Conservation (phyloP, 30 jellyfish, hydroid and myxozoan genomes). For the Rhopilema esculentum region DNA sequence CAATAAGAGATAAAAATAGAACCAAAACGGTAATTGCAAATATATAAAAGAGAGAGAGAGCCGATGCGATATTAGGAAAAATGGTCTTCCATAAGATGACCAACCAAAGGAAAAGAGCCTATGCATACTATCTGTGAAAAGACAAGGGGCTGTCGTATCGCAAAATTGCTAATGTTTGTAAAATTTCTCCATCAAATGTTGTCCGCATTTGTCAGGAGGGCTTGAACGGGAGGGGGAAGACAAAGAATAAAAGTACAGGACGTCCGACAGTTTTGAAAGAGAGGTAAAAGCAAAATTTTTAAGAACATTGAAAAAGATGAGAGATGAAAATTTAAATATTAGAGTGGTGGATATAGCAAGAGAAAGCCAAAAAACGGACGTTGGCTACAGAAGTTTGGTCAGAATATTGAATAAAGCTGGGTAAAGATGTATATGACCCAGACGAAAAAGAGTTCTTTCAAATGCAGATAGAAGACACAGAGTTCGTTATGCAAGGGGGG, state of each 20-base stretch:
- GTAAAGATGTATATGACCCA: no score
- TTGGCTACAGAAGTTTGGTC: neutral
- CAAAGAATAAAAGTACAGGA: neutral
- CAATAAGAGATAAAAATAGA: no score
- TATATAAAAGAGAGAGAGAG: no score
- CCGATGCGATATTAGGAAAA: no score
- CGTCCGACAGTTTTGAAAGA: slow-evolving; percentile 18
- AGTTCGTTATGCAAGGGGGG: slow-evolving; percentile 2
- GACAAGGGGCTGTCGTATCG: neutral
- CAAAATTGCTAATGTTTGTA: slow-evolving; percentile 25
- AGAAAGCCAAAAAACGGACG: slow-evolving; percentile 1
- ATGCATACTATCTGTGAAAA: neutral
- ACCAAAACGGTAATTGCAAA: no score
- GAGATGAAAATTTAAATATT: slow-evolving; percentile 17
- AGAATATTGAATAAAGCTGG: no score
- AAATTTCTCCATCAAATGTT: neutral
- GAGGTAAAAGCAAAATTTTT: neutral
- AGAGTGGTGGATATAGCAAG: slow-evolving; percentile 9
- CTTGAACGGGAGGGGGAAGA: neutral
- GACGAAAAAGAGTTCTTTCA: no score
- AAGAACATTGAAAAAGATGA: slow-evolving; percentile 18
- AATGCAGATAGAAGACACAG: no score
- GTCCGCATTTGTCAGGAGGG: no score
- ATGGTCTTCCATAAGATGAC: no score
- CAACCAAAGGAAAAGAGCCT: no score